Conservation (phyloP, 1,140 invertebrate genomes). For the Cephus cinctus region DNA sequence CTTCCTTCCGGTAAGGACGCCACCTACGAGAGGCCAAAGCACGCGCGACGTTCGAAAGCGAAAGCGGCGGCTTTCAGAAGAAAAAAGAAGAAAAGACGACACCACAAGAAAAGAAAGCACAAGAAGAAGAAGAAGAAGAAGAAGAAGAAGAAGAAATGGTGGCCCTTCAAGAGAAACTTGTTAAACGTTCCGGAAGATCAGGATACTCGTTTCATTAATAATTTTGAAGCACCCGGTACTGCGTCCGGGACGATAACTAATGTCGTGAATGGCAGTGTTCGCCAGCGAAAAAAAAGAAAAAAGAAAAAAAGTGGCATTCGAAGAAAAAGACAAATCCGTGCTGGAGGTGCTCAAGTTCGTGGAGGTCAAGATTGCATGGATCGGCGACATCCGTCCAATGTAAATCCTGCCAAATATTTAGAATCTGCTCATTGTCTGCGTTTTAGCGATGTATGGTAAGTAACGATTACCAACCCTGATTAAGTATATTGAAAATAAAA, state of each 20-base stretch:
- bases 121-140: slow-evolving; percentile 18
- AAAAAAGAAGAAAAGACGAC: neutral
- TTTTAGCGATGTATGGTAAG: slow-evolving; percentile 57
- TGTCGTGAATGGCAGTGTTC: no score
- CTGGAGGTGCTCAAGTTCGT: slow-evolving; percentile 37
- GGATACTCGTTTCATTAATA: neutral
- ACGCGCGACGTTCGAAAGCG: neutral
- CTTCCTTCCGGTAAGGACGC: neutral
- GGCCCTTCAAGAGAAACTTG: slow-evolving; percentile 18
- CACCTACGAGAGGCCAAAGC: neutral
- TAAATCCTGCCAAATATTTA: slow-evolving; percentile 47
- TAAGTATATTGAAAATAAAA: slow-evolving; percentile 1
- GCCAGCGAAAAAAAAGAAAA: slow-evolving; percentile 12
- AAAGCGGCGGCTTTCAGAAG: neutral
- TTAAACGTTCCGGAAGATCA: slow-evolving; percentile 9
- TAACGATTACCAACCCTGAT: neutral
- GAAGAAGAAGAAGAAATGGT: slow-evolving; percentile 11
- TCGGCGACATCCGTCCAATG: slow-evolving; percentile 39
- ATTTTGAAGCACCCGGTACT: no score
- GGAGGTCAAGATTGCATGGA: slow-evolving; percentile 55
- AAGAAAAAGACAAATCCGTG: slow-evolving; percentile 23
- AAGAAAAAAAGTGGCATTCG: neutral
- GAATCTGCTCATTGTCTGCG: slow-evolving; percentile 57
- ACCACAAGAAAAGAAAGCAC: slow-evolving; percentile 15
- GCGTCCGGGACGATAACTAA: no score